phyloP scores from a whole-genome alignment of 1,140 invertebrate species.

The Brachionus asplanchnoidis region DNA sequence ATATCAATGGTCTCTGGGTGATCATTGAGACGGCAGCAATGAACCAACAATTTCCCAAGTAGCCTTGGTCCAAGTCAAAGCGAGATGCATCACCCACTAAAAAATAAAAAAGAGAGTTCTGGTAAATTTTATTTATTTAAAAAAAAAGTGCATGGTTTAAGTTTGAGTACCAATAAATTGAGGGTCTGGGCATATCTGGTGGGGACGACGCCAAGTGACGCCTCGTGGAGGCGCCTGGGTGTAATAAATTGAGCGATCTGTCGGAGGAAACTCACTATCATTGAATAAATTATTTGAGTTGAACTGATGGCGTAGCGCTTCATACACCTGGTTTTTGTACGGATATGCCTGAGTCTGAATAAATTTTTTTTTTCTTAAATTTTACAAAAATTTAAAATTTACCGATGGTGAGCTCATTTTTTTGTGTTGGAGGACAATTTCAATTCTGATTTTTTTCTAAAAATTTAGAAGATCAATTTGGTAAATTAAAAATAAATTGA shows the following conservation, averaged over 20 bases:
- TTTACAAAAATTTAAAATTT: not conserved
- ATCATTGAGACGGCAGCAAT: slow-evolving; percentile 66
- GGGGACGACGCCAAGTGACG: slow-evolving; percentile 16
- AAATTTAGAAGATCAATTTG: not conserved
- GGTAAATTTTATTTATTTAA: too few species aligned
- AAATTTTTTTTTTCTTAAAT: not conserved
- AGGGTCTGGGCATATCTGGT: not conserved
- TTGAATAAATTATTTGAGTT: slow-evolving; percentile 28
- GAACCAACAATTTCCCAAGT: slow-evolving; percentile 65
- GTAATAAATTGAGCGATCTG: slow-evolving; percentile 20
- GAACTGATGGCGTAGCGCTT: not conserved
- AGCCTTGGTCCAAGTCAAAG: slow-evolving; percentile 45
- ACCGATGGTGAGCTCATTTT: not conserved
- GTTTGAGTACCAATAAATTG: not conserved
- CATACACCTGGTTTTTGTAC: slow-evolving; percentile 41
- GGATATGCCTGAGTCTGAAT: slow-evolving; percentile 24
- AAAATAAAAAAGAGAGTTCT: not conserved
- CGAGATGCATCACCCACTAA: slow-evolving; percentile 30
- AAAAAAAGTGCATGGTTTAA: too few species aligned
- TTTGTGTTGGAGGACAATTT: not conserved
- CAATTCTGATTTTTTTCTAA: not conserved
- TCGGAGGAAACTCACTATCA: slow-evolving; percentile 38
- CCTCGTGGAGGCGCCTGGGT: slow-evolving; percentile 1
- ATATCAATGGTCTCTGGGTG: slow-evolving; percentile 64
- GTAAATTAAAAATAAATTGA: not conserved